Percentiles rank a stretch among this genome's conserved stretches.
Evolutionary conservation across 2,888 invertebrate species (phyloP).

Genomic region (Drosophila gaucha): DNA sequence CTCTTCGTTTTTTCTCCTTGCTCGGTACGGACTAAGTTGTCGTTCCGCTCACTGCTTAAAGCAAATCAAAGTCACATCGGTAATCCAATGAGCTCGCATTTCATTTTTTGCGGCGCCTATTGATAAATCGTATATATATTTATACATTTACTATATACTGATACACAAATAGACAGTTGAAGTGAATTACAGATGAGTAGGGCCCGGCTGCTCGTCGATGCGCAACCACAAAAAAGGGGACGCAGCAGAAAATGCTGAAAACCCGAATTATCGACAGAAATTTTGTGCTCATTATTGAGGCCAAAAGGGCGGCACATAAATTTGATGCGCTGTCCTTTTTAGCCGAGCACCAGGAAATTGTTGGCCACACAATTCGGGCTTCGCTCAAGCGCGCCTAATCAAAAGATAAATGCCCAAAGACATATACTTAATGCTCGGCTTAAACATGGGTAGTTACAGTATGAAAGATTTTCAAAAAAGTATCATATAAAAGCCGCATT

Average conservation of each 20-base stretch:
- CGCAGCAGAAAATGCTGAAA: conserved; percentile 53
- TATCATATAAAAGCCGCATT: conserved; percentile 3
- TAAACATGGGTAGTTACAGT: conserved; percentile 24
- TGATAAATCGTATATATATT: conserved; percentile 61
- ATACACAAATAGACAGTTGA: conserved; percentile 58
- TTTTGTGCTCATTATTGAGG: conserved; percentile 74
- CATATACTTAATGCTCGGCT: conserved; percentile 35
- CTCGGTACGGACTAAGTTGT: conserved; percentile 3
- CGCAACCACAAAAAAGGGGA: conserved; percentile 51
- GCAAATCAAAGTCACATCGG: conserved; percentile 68
- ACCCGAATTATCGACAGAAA: conserved; percentile 74
- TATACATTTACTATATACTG: too few species aligned
- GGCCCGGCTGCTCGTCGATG: conserved; percentile 47
- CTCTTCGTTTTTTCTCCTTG: neutral
- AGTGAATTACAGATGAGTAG: conserved; percentile 76
- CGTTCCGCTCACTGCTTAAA: conserved; percentile 35
- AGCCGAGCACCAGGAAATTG: conserved; percentile 59
- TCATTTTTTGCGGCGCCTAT: conserved; percentile 54
- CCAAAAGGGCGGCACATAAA: conserved; percentile 71
- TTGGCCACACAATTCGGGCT: conserved; percentile 54
- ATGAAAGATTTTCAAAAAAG: conserved; percentile 17
- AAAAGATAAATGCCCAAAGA: conserved; percentile 60
- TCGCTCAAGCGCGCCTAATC: conserved; percentile 71
- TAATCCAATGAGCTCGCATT: conserved; percentile 74
- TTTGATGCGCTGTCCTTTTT: conserved; percentile 72